Evolutionary conservation across 2,888 invertebrate genomes (phyloP), one percentile per base, ranked within the genome.

Genomic region (Operophtera brumata): DNA sequence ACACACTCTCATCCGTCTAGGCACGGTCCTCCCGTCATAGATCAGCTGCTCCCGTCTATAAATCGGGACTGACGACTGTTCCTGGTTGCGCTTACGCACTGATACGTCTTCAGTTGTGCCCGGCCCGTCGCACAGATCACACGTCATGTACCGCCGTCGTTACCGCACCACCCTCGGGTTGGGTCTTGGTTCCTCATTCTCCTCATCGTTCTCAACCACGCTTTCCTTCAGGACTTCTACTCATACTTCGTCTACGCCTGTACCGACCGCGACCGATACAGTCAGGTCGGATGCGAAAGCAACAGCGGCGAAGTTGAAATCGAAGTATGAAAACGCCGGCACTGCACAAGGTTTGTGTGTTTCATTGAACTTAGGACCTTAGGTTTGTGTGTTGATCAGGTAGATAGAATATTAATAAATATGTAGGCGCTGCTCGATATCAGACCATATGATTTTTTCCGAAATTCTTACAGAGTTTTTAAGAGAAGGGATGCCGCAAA

Each of bases 311-410:
- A 90, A 89, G 61, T 78, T 89, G 61, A 89, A 90, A 70, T 78
- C 89, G 53, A 89, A 89, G 78, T 89, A 90, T 69, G 89, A 89
- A 68, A 90, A 72, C 64, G 84, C 88, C 64, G 89, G 89, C 57
- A 89, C 88, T 43, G 87, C 90, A 51, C 89, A 89, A 89, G 90
- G 36, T 36, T 30, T 9, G 30, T 30, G 30, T 30, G 7, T 30
- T 7, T 30, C 7, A 7, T 30, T 30, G 30, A 30, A 9, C 30
- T 30, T 30, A 30, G 30, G 9, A 1, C 8, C 30, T 30, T 30
- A 30, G 8, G 9, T 7, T 2, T 9, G 30, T 30, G 30, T 30
- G 5, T 30, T 7, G 8, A 30, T 30, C 7, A 9, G 30, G 30
- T 30, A 30, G 2, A 20, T 20, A 3, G 4, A 30, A 30, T 30